These are phyloP conservation scores for Coelopa frigida DNA, from an alignment of 1,140 invertebrate species.

Conservation along the genomic window DNA sequence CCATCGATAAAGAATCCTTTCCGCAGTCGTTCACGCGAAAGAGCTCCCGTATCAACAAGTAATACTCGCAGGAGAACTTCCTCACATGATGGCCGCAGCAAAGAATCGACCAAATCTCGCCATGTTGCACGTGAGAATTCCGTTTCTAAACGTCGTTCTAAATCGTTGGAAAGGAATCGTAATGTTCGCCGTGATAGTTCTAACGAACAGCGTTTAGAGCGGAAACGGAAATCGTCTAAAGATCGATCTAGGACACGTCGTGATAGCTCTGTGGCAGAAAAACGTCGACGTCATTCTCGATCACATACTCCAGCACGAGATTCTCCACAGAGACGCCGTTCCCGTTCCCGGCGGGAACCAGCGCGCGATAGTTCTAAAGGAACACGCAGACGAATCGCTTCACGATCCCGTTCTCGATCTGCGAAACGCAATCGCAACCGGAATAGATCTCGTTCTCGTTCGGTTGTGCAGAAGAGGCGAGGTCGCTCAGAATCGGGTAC, in stretches of 20 bases:
- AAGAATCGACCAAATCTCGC: too few relatives aligned
- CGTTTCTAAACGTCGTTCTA: too few relatives aligned
- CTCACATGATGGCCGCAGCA: too few relatives aligned
- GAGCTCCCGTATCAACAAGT: too few relatives aligned
- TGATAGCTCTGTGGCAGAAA: conserved; percentile 8
- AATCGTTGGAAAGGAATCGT: too few relatives aligned
- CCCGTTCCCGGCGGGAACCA: conserved; percentile 4
- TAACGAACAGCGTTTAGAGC: conserved; percentile 14
- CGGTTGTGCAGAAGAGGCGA: conserved; percentile 9
- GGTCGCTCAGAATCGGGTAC: conserved; percentile 2
- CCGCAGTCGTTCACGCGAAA: conserved; percentile 30
- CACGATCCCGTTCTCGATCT: conserved; percentile 15
- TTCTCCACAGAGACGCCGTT: background rate
- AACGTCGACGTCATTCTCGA: conserved; percentile 10
- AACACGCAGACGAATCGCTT: conserved; percentile 15
- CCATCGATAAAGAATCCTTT: conserved; percentile 21
- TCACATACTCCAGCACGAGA: conserved; percentile 9
- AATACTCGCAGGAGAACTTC: too few relatives aligned
- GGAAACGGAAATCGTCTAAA: conserved; percentile 9
- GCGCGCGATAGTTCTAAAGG: background rate
- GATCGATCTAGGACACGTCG: conserved; percentile 1
- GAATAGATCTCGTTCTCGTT: conserved; percentile 17
- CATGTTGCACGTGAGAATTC: too few relatives aligned
- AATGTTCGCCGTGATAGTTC: conserved; percentile 12
- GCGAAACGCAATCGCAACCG: conserved; percentile 13